Base-by-base conservation (phyloP, 2,797 vertebrate genomes). In the Chiropotes sagulatus region DNA sequence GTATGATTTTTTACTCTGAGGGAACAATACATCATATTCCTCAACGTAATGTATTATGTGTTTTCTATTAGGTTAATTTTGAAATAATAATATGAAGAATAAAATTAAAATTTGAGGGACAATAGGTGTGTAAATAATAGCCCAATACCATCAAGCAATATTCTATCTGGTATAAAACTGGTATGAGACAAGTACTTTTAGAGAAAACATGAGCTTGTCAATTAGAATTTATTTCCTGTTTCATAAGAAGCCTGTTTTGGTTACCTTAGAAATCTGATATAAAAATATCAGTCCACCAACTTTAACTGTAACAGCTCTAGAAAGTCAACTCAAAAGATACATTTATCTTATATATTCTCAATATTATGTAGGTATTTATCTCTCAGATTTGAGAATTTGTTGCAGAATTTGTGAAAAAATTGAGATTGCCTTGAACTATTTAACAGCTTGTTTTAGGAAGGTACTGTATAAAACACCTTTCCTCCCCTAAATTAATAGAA, bases 41-140 rank as follows among this genome's bases (percentile, higher is more conserved):
- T 89, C 22, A 79, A 61, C 2, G 39, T 61, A 64, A 41, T 46
- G 41, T 72, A 75, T 33, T 81, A 83, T 70, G 19, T 75, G 17
- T 48, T 81, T 92, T 90, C 41, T 86, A 14, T 24, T 88, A 61
- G 24, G 33, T 33, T 58, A 87, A 95, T 91, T 97, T 94, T 89
- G 7, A 33, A 83, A 73, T 61, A 83, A 72, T 90, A 90, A 24
- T n/a, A n/a, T 44, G 24, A 44, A 94, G 20, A 50, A 72, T 85
- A 24, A 92, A 54, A 33, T 82, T 90, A 94, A 78, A 87, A 61
- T 86, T n/a, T 95, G 28, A 96, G 54, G 80, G 19, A 70, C 3
- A 88, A 39, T 44, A 52, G 26, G 4, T 58, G 0, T 94, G 17
- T n/a, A 91, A 96, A 83, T 87, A 28, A 91, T 70, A 95, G 10